These are phyloP conservation scores for Antheraea assamensis DNA, from an alignment of 2,888 invertebrate genomes.

Conservation along the genomic window DNA sequence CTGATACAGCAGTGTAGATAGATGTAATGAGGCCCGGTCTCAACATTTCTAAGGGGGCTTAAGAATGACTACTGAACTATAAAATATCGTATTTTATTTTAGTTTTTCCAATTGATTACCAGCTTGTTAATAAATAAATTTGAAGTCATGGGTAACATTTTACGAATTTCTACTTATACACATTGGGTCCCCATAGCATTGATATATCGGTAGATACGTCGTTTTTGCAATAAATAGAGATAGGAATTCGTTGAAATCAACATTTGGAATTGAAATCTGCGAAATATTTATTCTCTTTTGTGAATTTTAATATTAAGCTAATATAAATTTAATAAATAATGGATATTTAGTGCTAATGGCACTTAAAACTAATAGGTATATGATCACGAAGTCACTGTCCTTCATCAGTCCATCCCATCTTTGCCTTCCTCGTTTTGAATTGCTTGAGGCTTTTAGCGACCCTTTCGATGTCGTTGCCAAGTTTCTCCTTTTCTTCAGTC, in stretches of 20 bases:
- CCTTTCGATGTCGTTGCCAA: conserved; percentile 84
- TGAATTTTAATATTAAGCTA: neutral
- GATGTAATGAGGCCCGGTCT: too few relatives aligned
- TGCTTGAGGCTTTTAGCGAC: conserved; percentile 52
- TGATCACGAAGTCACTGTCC: conserved; percentile 22
- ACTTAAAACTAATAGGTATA: neutral
- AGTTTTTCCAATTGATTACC: too few relatives aligned
- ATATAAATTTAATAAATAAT: neutral
- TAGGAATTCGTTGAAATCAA: neutral
- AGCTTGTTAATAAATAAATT: too few relatives aligned
- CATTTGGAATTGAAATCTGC: neutral
- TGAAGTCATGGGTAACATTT: too few relatives aligned
- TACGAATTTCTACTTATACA: neutral
- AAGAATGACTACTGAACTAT: too few relatives aligned
- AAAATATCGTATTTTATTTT: too few relatives aligned
- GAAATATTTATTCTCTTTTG: neutral
- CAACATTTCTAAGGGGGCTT: too few relatives aligned
- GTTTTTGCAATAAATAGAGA: neutral
- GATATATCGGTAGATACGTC: too few relatives aligned
- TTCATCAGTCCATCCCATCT: conserved; percentile 36
- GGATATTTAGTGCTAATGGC: conserved; percentile 12
- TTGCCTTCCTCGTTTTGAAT: conserved; percentile 28
- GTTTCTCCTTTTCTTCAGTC: conserved; percentile 74
- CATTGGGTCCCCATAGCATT: too few relatives aligned
- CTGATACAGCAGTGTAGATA: too few relatives aligned